Base-by-base conservation (phyloP, 2,888 invertebrate species). In the Nemoura dubitans region DNA sequence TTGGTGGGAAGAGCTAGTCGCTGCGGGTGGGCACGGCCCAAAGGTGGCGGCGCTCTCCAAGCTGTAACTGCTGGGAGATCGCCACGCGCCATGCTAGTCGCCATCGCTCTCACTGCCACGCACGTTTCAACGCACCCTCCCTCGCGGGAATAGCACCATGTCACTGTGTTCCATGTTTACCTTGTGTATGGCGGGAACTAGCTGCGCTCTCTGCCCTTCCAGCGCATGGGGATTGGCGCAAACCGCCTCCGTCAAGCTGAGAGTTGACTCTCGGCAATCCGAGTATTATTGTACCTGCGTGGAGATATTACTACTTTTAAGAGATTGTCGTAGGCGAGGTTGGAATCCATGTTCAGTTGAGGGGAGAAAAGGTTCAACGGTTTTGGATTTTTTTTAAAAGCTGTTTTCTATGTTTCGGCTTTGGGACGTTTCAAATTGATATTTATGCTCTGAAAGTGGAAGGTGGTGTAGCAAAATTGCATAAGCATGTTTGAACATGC, bases 1-100 rank as follows among this genome's bases (percentile, higher is more conserved):
- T 0, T 96, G 96, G 96, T 96, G 96, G 96, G 86, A 42, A 27
- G 87, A 88, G 85, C 83, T 88, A 25, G 85, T 88, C 30, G 42
- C 59, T 59, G 59, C 59, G 14, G 59, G 59, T 1, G 59, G 59
- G 6, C 2, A 59, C 59, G 59, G 6, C 21, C 59, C 30, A 5
- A 42, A 83, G 36, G 84, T 85, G 25, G 86, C 86, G 78, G 43
- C 83, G 16, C 27, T 80, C 5, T 87, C 87, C 10, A 88, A 88
- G 83, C 87, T 88, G 28, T 88, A 87, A 76, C 26, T 43, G 21
- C 16, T 14, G n/a, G 28, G n/a, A 30, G 29, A 3, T 29, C 16
- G n/a, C 81, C 16, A 59, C 14, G 59, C 59, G 1, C 16, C 59
- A 36, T 16, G 59, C 59, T 59, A 36, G 59, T 21, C 21, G 59